Percentiles rank a stretch among this genome's conserved stretches.
phyloP scores from a whole-genome alignment of 2,113 vertebrate genomes.

The Clupea harengus region DNA sequence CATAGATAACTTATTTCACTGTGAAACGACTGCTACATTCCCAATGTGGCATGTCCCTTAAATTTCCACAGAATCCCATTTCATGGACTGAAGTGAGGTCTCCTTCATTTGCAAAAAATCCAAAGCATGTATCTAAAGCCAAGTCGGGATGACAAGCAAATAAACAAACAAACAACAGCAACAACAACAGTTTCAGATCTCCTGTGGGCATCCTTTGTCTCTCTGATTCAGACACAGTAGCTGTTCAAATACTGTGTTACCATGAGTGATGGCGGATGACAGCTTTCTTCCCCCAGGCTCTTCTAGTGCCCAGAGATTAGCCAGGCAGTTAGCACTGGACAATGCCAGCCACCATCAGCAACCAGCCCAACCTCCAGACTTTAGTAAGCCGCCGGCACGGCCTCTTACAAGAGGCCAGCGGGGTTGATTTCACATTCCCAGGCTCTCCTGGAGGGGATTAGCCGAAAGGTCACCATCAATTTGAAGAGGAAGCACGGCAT shows the following conservation, averaged over 20 bases:
- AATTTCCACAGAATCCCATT: not conserved
- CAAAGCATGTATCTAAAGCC: not conserved
- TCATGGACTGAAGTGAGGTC: no score
- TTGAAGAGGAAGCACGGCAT: slow-evolving; percentile 47
- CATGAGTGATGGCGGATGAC: slow-evolving; percentile 36
- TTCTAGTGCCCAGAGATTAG: slow-evolving; percentile 66
- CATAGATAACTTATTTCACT: no score
- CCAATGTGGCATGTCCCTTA: no score
- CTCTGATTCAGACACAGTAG: not conserved
- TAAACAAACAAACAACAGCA: not conserved
- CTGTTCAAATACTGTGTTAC: slow-evolving; percentile 67
- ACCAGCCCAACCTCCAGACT: slow-evolving; percentile 60
- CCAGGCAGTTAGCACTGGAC: slow-evolving; percentile 50
- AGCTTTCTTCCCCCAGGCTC: slow-evolving; percentile 49
- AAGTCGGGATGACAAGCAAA: not conserved
- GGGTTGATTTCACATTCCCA: slow-evolving; percentile 55
- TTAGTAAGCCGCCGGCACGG: slow-evolving; percentile 60
- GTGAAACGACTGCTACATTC: no score
- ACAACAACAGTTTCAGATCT: not conserved
- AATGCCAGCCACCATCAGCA: slow-evolving; percentile 61
- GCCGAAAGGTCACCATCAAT: slow-evolving; percentile 63
- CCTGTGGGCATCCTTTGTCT: not conserved
- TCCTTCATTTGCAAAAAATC: not conserved
- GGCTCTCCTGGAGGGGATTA: slow-evolving; percentile 39
- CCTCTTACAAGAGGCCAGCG: slow-evolving; percentile 55